Evolutionary conservation across 2,113 vertebrate species (phyloP), one percentile per base, ranked within the genome.

Genomic region (Nestor notabilis): DNA sequence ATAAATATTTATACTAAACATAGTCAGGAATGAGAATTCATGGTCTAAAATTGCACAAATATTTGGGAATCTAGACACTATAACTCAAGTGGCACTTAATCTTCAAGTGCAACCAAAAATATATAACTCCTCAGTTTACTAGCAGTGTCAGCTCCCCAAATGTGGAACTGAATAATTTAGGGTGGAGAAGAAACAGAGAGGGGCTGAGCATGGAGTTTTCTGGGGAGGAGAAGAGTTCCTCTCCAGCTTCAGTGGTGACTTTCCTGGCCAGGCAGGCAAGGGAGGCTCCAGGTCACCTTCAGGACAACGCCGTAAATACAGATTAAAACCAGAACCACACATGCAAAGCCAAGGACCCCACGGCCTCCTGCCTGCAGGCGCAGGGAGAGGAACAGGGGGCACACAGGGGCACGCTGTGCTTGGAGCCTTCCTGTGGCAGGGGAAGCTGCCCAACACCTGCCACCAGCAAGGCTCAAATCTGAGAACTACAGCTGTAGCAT

Each of bases 401-500:
- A 56, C 0, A 0, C 77, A 44, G 58, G 53, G 39, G 74, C 5
- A 5, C 4, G 4, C 0, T 2, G 63, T 69, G 76, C 82, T 86
- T 86, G 76, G 56, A 95, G 84, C 84, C 78, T 91, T 81, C 70
- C 65, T 0, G 2, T 76, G 88, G 83, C 56, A 43, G 4, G 55
- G 18, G 66, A 95, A 44, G 89, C 87, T 97, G 97, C 95, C 97
- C 94, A 96, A 91, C 93, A 83, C 71, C 79, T 96, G 97, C 96
- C 95, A 97, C 87, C 92, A 97, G 97, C 78, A 56, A 97, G 96
- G 75, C 75, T 94, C 95, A 93, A 97, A 97, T 97, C 97, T 97
- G 95, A 97, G 97, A 98, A 98, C 97, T 98, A 98, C 98, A 98
- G 98, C 98, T 98, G 98, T 97, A 97, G 95, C 95, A 98, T 95